Evolutionary conservation across 1,140 invertebrate genomes (phyloP).

Genomic region (Drosophila pseudoobscura): DNA sequence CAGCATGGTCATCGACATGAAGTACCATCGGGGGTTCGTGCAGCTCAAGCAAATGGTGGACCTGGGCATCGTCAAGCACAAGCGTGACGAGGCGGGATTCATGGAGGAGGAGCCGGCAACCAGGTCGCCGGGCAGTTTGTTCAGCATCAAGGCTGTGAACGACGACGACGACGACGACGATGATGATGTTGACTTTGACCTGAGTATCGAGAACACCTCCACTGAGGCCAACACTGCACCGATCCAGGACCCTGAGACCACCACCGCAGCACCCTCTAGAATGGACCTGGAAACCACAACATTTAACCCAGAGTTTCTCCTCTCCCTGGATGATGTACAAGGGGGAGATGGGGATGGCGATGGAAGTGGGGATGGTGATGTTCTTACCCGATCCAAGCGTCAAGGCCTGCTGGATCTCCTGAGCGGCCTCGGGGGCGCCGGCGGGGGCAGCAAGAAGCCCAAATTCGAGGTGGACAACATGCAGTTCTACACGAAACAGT

Average conservation of each 20-base stretch:
- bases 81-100: conserved; percentile 53
- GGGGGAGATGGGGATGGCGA: background rate
- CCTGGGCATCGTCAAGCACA: conserved; percentile 85
- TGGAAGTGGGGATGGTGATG: background rate
- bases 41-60: conserved; percentile 88
- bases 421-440: conserved; percentile 30
- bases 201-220: conserved; percentile 7
- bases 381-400: conserved; percentile 35
- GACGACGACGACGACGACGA: conserved; percentile 43
- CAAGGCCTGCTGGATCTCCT: conserved; percentile 68
- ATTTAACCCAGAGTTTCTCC: background rate
- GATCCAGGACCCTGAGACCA: background rate
- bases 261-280: background rate
- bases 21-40: conserved; percentile 88
- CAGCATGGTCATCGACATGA: conserved; percentile 86
- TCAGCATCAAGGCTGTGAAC: conserved; percentile 45
- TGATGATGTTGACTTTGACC: conserved; percentile 47
- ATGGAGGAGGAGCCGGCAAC: conserved; percentile 9
- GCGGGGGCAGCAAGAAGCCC: conserved; percentile 8
- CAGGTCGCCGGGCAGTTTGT: conserved; percentile 6
- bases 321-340: background rate
- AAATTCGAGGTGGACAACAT: conserved; percentile 82
- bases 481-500: conserved; percentile 87
- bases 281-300: background rate
- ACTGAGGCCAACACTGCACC: background rate